Percentiles rank a stretch among this genome's conserved stretches.
Conservation (phyloP, 1,140 invertebrate species). For the Halictus rubicundus region DNA sequence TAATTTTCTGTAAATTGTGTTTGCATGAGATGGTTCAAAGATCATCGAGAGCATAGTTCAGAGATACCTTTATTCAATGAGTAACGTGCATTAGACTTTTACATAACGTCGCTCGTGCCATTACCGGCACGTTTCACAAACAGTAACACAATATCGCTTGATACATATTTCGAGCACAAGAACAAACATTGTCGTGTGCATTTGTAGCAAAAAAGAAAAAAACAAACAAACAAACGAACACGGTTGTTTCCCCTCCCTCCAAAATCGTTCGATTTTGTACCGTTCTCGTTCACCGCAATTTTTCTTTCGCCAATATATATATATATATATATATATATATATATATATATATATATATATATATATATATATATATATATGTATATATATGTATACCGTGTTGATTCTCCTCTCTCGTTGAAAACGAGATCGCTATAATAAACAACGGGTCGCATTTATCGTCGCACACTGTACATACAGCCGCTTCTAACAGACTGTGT, state of each 20-base stretch:
- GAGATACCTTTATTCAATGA: conserved; percentile 32
- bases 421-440: conserved; percentile 6
- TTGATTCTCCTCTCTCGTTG: background rate
- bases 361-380: too few species aligned
- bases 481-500: background rate
- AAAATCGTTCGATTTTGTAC: background rate
- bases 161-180: background rate
- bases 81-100: conserved; percentile 16
- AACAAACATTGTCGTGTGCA: background rate
- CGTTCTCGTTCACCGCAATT: too few species aligned
- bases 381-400: too few species aligned
- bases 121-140: conserved; percentile 9
- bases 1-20: too few species aligned
- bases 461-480: background rate
- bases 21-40: background rate
- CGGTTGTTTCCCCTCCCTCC: background rate
- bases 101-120: background rate
- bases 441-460: conserved; percentile 14
- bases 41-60: background rate
- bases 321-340: too few species aligned
- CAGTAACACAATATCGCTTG: background rate
- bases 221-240: too few species aligned
- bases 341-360: too few species aligned
- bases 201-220: background rate
- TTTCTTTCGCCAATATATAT: too few species aligned